Evolutionary conservation across 2,888 invertebrate species (phyloP).

Genomic region (Lepidonotus clava): DNA sequence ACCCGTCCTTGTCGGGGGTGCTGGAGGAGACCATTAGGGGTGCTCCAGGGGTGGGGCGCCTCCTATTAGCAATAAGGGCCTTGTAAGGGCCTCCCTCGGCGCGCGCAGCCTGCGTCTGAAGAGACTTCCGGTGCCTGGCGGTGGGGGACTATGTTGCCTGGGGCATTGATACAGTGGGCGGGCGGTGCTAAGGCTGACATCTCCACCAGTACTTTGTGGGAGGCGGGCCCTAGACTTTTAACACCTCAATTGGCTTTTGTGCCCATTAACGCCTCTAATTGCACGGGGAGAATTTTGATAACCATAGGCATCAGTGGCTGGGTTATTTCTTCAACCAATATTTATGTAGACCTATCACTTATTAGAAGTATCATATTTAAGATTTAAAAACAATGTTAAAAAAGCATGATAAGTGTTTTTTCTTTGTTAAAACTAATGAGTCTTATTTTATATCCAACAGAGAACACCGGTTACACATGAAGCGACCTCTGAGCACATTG

Average conservation of each 20-base stretch:
- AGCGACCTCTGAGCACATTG: slow-evolving; percentile 13
- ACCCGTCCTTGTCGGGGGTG: neutral
- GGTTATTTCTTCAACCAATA: too few species aligned
- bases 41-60: neutral
- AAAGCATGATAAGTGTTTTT: too few species aligned
- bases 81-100: neutral
- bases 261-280: neutral
- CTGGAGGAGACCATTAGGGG: slow-evolving; percentile 3
- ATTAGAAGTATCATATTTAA: too few species aligned
- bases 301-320: too few species aligned
- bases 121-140: neutral
- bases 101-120: slow-evolving; percentile 7
- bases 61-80: slow-evolving; percentile 10
- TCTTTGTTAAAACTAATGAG: neutral
- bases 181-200: neutral
- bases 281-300: neutral
- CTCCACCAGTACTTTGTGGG: neutral
- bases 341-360: too few species aligned
- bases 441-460: slow-evolving; percentile 10
- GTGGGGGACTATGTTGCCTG: neutral
- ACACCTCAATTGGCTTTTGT: neutral
- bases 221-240: neutral
- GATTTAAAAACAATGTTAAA: too few species aligned
- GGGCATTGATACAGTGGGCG: neutral
- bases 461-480: slow-evolving; percentile 52